Conservation (phyloP, 2,888 invertebrate species). For the Andricus curvator region DNA sequence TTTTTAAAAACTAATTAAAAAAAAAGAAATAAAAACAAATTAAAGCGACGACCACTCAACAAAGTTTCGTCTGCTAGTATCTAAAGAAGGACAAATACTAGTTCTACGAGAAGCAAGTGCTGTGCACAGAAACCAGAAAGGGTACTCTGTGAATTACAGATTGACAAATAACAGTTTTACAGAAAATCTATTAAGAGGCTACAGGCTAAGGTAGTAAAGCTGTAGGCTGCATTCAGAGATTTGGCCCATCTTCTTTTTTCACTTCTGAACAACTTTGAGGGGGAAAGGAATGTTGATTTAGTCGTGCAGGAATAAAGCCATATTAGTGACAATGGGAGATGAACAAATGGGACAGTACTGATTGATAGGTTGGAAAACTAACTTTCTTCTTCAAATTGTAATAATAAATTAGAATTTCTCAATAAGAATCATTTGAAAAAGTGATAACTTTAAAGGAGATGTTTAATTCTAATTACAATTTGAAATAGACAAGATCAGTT, state of each 20-base stretch:
- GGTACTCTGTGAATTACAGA: conserved; percentile 59
- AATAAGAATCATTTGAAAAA: neutral
- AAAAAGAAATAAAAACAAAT: conserved; percentile 38
- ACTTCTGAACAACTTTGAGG: neutral
- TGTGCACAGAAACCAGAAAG: conserved; percentile 53
- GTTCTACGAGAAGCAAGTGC: conserved; percentile 51
- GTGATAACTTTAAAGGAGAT: neutral
- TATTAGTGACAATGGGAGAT: neutral
- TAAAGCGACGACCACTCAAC: conserved; percentile 33
- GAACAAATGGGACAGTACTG: neutral
- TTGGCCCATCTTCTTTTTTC: conserved; percentile 59
- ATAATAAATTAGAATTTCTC: neutral
- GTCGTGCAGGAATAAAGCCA: conserved; percentile 1
- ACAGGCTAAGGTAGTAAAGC: conserved; percentile 78
- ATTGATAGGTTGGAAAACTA: neutral
- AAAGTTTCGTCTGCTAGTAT: conserved; percentile 13
- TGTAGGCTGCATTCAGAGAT: conserved; percentile 72
- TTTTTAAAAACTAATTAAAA: conserved; percentile 36
- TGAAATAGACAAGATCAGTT: neutral
- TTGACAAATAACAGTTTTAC: conserved; percentile 41
- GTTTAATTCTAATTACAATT: neutral
- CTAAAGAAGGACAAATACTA: conserved; percentile 48
- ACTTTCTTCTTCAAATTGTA: neutral
- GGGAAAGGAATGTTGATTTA: neutral
- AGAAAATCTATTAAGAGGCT: conserved; percentile 76